Evolutionary conservation across 2,113 vertebrate genomes (phyloP).

Genomic region (Bombycilla garrulus): DNA sequence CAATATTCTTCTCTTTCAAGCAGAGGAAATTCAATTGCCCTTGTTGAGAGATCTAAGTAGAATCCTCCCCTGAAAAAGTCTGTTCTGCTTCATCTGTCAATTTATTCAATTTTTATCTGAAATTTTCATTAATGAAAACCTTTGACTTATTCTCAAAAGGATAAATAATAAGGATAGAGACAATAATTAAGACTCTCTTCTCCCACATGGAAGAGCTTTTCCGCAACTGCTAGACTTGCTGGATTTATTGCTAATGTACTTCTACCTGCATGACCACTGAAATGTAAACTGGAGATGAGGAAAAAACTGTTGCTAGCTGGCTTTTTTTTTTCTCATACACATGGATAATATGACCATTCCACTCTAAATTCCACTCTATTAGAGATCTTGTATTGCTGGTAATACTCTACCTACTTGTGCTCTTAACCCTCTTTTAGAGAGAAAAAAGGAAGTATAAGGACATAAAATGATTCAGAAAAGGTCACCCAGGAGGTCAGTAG

Average conservation of each 20-base stretch:
- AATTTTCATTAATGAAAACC: background rate
- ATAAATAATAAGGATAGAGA: background rate
- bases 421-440: background rate
- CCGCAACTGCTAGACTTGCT: background rate
- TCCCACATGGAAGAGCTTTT: background rate
- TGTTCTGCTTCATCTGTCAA: background rate
- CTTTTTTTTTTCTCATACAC: background rate
- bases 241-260: background rate
- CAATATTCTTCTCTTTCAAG: background rate
- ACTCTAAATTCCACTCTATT: background rate
- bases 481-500: background rate
- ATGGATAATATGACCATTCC: background rate
- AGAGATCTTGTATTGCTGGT: background rate
- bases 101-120: background rate
- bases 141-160: background rate
- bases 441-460: background rate
- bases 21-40: accelerated
- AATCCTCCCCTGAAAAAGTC: background rate
- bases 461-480: background rate
- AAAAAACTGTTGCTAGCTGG: background rate
- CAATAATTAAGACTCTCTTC: background rate
- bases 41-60: background rate
- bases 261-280: background rate
- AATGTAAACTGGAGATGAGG: background rate
- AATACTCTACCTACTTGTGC: background rate